Percentiles rank a stretch among this genome's conserved stretches.
These are phyloP conservation scores for Schizopygopsis pylzovi DNA, from an alignment of 2,797 vertebrate species.

Conservation along the genomic window DNA sequence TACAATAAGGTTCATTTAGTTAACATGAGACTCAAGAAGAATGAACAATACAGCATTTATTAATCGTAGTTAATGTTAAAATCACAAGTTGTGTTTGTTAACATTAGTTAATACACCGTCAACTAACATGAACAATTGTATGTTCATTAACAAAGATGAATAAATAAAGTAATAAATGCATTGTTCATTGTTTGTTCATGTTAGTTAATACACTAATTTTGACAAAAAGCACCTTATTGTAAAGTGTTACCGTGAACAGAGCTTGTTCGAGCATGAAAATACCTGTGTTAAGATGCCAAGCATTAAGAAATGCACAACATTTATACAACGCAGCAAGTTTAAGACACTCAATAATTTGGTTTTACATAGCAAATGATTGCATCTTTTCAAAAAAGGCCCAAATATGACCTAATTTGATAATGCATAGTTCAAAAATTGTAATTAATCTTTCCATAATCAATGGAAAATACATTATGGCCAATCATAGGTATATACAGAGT, in stretches of 20 bases:
- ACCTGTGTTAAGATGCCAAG: background rate
- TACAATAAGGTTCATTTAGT: no score
- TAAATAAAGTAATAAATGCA: no score
- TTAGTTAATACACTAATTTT: no score
- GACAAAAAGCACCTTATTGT: no score
- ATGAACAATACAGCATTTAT: no score
- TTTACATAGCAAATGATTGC: background rate
- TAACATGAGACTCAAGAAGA: no score
- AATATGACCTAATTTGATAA: background rate
- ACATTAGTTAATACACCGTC: no score
- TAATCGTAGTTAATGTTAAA: no score
- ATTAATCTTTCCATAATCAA: background rate
- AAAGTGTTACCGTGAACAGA: background rate
- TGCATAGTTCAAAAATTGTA: background rate
- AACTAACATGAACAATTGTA: no score
- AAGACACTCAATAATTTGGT: background rate
- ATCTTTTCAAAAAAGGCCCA: background rate
- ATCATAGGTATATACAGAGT: background rate
- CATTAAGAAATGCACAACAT: background rate
- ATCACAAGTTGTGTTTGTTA: no score
- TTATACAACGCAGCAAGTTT: background rate
- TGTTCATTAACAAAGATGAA: no score
- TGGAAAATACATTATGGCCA: background rate
- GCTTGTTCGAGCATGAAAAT: constrained; percentile 2
- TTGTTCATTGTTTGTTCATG: no score